phyloP scores from a whole-genome alignment of 2,888 invertebrate genomes.

The Xestia ashworthii region DNA sequence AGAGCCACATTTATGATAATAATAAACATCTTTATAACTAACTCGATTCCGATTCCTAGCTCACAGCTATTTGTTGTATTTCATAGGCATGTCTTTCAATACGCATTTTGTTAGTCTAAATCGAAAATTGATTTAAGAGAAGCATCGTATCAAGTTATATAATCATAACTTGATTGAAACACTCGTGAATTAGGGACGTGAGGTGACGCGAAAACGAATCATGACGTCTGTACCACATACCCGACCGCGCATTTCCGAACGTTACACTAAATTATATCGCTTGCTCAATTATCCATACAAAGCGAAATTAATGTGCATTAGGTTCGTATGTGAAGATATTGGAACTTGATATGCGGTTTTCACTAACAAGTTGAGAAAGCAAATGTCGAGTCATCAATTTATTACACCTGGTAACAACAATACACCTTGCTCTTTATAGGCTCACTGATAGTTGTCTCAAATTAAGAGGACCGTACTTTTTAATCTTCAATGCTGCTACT shows the following conservation, averaged over 20 bases:
- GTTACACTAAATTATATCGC: conserved; percentile 24
- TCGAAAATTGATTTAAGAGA: conserved; percentile 30
- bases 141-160: conserved; percentile 46
- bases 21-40: background rate
- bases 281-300: conserved; percentile 29
- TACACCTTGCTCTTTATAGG: background rate
- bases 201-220: conserved; percentile 56
- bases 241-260: conserved; percentile 27
- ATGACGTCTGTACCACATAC: conserved; percentile 53
- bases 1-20: background rate
- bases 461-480: background rate
- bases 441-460: background rate
- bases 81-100: background rate
- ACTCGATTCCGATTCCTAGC: background rate
- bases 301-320: conserved; percentile 16
- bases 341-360: background rate
- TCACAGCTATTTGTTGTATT: background rate
- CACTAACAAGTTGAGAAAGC: background rate
- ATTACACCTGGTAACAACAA: background rate
- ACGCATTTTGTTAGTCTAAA: background rate
- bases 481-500: background rate
- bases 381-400: background rate
- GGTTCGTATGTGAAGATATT: background rate
- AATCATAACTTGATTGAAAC: conserved; percentile 59
- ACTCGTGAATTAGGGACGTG: conserved; percentile 48